A percentile compares a stretch with the other conserved stretches of the same genome.
Evolutionary conservation across 2,113 vertebrate species (phyloP).

Genomic region (Phrynosoma blainvillii): DNA sequence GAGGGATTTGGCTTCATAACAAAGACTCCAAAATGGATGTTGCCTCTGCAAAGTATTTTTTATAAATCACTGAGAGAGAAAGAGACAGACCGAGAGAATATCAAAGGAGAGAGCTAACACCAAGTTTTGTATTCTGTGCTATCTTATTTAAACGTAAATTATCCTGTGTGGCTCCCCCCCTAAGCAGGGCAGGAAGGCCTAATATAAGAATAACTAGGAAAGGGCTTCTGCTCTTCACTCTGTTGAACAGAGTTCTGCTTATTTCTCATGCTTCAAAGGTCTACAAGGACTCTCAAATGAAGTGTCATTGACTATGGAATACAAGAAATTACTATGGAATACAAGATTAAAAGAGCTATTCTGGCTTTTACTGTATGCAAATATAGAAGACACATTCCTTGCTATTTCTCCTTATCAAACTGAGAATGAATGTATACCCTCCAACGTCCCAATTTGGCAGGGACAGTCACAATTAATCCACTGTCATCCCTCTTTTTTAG

Average conservation of each 20-base stretch:
- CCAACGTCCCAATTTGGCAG: too few relatives aligned
- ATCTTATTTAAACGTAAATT: constrained; percentile 22
- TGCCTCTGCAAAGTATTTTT: constrained; percentile 62
- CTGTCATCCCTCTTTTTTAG: too few relatives aligned
- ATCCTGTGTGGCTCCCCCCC: neutral
- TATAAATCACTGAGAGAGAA: constrained; percentile 64
- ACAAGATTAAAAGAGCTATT: neutral
- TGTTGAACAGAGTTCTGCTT: neutral
- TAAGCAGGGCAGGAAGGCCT: neutral
- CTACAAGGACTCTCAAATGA: neutral
- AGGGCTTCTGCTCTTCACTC: neutral
- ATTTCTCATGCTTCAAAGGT: neutral
- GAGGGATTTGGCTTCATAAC: constrained; percentile 78
- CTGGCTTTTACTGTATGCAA: neutral
- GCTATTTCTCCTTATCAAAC: neutral
- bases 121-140: constrained; percentile 50
- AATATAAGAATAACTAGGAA: neutral
- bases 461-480: too few relatives aligned
- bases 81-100: constrained; percentile 19
- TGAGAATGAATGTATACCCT: neutral
- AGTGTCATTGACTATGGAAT: neutral
- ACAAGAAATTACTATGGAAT: neutral
- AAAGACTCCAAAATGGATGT: constrained; percentile 70
- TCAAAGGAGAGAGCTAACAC: constrained; percentile 56
- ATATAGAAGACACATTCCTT: constrained; percentile 24